Conservation (phyloP, 2,113 vertebrate species). For the Crypturellus undulatus region DNA sequence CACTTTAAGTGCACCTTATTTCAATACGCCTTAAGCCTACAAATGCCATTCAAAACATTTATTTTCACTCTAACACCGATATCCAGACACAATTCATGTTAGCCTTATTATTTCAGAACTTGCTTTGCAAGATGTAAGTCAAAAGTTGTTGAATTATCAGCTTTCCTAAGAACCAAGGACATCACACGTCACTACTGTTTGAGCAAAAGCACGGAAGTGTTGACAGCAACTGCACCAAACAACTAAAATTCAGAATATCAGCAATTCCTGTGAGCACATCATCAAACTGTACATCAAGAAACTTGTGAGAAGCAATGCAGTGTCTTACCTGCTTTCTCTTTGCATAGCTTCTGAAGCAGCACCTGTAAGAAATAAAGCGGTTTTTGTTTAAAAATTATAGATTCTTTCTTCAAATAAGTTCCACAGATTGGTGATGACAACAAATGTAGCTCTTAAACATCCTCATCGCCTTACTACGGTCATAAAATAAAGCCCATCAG, state of each 20-base stretch:
- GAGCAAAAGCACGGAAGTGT: neutral
- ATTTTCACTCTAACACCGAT: neutral
- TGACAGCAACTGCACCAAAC: neutral
- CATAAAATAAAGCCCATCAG: neutral
- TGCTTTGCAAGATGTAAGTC: neutral
- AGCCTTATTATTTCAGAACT: neutral
- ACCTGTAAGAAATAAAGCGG: conserved; percentile 79
- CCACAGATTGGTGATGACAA: neutral
- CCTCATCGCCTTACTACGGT: neutral
- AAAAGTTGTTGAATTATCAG: neutral
- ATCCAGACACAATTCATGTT: neutral
- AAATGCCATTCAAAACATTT: neutral
- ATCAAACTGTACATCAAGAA: neutral
- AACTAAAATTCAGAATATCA: neutral
- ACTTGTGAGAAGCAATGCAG: neutral
- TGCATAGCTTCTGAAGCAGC: conserved; percentile 75
- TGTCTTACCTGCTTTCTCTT: conserved; percentile 82
- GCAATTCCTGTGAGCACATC: neutral
- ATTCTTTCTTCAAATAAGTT: neutral
- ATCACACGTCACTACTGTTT: neutral
- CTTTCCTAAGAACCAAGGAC: neutral
- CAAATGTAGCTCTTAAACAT: neutral
- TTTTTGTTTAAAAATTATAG: conserved; percentile 35
- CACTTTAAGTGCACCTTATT: neutral
- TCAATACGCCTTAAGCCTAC: accelerated